Evolutionary conservation across 2,797 vertebrate genomes (phyloP).

Genomic region (Chelmon rostratus): DNA sequence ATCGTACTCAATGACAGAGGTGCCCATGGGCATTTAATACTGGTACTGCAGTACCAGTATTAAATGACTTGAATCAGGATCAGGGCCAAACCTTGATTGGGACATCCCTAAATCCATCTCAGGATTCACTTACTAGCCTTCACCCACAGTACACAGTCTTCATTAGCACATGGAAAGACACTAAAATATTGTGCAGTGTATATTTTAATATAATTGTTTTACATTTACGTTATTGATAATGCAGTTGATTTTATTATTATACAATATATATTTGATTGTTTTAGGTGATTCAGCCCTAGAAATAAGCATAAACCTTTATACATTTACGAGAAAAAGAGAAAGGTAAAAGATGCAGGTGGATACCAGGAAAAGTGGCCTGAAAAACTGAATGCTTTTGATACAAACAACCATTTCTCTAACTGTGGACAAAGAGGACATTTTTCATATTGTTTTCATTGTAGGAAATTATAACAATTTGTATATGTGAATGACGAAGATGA

Average conservation of each 20-base stretch:
- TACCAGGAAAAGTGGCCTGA: background rate
- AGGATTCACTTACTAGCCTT: background rate
- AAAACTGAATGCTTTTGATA: background rate
- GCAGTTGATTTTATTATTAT: background rate
- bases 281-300: background rate
- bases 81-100: background rate
- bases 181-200: no score
- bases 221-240: no score
- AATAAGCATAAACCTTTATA: background rate
- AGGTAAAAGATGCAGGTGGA: background rate
- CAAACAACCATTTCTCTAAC: constrained; percentile 1
- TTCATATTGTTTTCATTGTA: constrained; percentile 5
- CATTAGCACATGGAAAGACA: no score
- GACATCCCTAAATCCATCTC: background rate
- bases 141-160: no score
- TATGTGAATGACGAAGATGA: constrained; percentile 24
- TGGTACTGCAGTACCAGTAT: no score
- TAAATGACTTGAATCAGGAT: no score
- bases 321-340: background rate
- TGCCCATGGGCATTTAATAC: no score
- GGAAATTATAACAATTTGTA: constrained; percentile 6
- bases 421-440: background rate
- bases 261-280: background rate
- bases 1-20: no score
- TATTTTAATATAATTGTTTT: no score